Base-by-base conservation (phyloP, 2,888 invertebrate genomes). In the Pocota personata region DNA sequence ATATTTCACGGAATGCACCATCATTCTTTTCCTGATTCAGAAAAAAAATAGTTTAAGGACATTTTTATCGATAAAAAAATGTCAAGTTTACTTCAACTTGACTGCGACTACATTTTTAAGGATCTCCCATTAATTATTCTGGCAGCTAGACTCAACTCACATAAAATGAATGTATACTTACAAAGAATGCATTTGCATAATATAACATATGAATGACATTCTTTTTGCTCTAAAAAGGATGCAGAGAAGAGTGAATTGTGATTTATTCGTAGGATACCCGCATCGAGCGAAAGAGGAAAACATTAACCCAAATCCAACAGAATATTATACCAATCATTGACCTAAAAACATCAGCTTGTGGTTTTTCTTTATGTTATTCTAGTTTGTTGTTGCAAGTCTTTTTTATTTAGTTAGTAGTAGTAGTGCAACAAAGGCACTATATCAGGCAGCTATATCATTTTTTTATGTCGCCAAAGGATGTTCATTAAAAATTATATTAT, bases 191-290 rank as follows among this genome's bases (percentile, higher is more conserved):
- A 52, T 75, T 64, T 64, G 55, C 58, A 72, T 60, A 60, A 48
- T 60, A 27, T n/a, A 60, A 46, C 62, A 64, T 21, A 52, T 40
- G 30, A 62, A 76, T 8, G 35, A 27, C 37, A 35, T 58, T 67
- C 19, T 35, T 57, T 37, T 55, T 21, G 16, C 35, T 43, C 35
- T 27, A 24, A 37, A 66, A 64, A 64, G 64, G 43, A 72, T 60
- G 35, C 72, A 43, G 40, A 57, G 55, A 75, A 43, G 19, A 57
- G 40, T 55, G 52, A 40, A 43, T 52, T 57, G 48, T 76, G 66
- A 76, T 67, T 76, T 67, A 76, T 76, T 64, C 62, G 50, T 48
- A 76, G 35, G 66, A 76, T 58, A 67, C 5, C 76, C 67, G 76
- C 76, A 76, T 37, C 19, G 21, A 64, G 60, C 19, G 55, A 60